Evolutionary conservation across 2,888 invertebrate species (phyloP), one percentile per base, ranked within the genome.

Genomic region (Aspidiotus destructor): DNA sequence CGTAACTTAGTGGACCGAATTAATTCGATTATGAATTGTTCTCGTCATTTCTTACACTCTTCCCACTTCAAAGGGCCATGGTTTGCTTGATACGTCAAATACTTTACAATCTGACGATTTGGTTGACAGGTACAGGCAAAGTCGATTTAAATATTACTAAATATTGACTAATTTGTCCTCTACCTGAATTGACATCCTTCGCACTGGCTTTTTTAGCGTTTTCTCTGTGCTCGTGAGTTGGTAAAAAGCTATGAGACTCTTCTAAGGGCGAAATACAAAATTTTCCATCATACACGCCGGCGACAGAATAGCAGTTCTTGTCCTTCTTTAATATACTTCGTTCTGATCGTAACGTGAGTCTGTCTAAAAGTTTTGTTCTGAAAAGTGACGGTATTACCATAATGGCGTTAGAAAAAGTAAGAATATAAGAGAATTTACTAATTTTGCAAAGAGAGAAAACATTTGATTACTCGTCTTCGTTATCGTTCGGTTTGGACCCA

Each of bases 221-320:
- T 40, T 67, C 67, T 15, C 48, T 42, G 15, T 67, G 67, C 6
- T 67, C 58, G 17, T 60, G 60, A 2, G 57, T 67, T 0, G 67
- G 67, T 67, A 67, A 67, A 48, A 67, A 67, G 52, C 67, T 67
- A 48, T 60, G 28, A 8, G 60, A 57, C 28, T 67, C 67, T 9
- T 67, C 58, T 44, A 67, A 44, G 40, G 67, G 48, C 9, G 67
- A 58, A 52, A 67, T 67, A 17, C 67, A 67, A 48, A 67, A 67
- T 15, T 67, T 67, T 44, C 67, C 67, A 15, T 67, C 67, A 41
- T 48, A 67, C n/a, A 67, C 17, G 15, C 57, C 52, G 0, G 60
- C 67, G 15, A 67, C 52, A 0, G 67, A 67, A 40, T 67, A 67
- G n/a, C 58, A 67, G 8, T 41, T 40, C 9, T 60, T 67, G 15